Evolutionary conservation across 2,797 vertebrate genomes (phyloP), one percentile per base, ranked within the genome.

Genomic region (Sphaeramia orbicularis): DNA sequence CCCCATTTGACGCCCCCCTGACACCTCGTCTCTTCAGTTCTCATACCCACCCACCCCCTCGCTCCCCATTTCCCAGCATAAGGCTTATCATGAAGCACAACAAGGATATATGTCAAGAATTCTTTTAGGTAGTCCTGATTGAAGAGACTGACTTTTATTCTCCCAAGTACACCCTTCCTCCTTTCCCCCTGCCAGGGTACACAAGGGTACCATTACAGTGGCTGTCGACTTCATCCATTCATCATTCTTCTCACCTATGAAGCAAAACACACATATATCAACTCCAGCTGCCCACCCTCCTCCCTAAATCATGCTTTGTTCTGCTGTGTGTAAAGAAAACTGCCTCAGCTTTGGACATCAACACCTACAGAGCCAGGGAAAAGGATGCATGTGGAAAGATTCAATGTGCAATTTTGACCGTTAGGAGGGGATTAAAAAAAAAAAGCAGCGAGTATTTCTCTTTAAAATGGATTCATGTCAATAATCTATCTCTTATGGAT

Each of bases 91-190:
- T 81, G 77, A 87, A 85, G 84, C 87, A 89, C 93, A 94, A 93
- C 81, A 86, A 91, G 91, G 90, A 91, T 91, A 92, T 94, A 94
- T 93, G 92, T 92, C 90, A 89, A 75, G 87, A 84, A 89, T 84
- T 91, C 83, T 94, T 94, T 94, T 88, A 89, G 87, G 86, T 87
- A 85, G 89, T 87, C 79, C 90, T 92, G 91, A 95, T 93, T 93
- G 93, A 93, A 89, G 88, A 90, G 88, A 87, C 87, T 74, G 88
- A 88, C 87, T 89, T 91, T 88, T 88, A 83, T 87, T 87, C 74
- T 88, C 81, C 87, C 84, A 90, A 88, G 86, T 79, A 80, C 88
- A 80, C 86, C 78, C 80, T 83, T 81, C 54, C 85, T 75, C 73
- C 78, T 79, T 86, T 81, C 80, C 76, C 78, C 55, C 84, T 82